Evolutionary conservation across 2,888 invertebrate genomes (phyloP).

Genomic region (Prosapia bicincta): DNA sequence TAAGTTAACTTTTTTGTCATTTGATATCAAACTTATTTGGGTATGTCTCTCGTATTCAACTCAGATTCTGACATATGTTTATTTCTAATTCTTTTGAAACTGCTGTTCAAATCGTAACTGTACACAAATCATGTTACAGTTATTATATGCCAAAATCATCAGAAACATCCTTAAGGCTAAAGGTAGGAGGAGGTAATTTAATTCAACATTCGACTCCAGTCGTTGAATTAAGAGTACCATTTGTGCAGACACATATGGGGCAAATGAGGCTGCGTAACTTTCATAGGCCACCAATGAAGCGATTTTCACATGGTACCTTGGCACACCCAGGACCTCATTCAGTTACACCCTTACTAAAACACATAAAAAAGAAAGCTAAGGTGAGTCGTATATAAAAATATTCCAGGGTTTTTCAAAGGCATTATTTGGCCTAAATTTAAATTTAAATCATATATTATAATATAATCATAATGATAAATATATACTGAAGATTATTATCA

Average conservation of each 20-base stretch:
- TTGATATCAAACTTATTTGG: too few relatives aligned
- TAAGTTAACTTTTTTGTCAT: too few relatives aligned
- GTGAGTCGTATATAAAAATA: too few relatives aligned
- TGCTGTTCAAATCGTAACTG: too few relatives aligned
- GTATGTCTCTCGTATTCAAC: too few relatives aligned
- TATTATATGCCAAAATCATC: slow-evolving; percentile 90
- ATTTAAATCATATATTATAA: too few relatives aligned
- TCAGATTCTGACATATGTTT: too few relatives aligned
- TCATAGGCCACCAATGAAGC: slow-evolving; percentile 87
- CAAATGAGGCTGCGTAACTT: slow-evolving; percentile 82
- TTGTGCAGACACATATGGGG: slow-evolving; percentile 93
- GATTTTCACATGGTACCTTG: slow-evolving; percentile 78
- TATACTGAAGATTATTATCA: too few relatives aligned
- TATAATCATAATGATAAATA: too few relatives aligned
- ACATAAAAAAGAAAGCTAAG: slow-evolving; percentile 88
- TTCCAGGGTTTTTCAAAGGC: too few relatives aligned
- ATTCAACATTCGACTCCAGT: slow-evolving; percentile 98
- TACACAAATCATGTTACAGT: slow-evolving; percentile 56
- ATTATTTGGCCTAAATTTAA: too few relatives aligned
- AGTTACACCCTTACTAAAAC: slow-evolving; percentile 81
- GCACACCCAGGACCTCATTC: slow-evolving; percentile 71
- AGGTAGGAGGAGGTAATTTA: slow-evolving; percentile 86
- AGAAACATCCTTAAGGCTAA: slow-evolving; percentile 70
- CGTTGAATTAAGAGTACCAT: slow-evolving; percentile 89
- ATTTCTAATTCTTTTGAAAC: too few relatives aligned